Conservation (phyloP, 2,113 vertebrate genomes). For the Amphilophus citrinellus region DNA sequence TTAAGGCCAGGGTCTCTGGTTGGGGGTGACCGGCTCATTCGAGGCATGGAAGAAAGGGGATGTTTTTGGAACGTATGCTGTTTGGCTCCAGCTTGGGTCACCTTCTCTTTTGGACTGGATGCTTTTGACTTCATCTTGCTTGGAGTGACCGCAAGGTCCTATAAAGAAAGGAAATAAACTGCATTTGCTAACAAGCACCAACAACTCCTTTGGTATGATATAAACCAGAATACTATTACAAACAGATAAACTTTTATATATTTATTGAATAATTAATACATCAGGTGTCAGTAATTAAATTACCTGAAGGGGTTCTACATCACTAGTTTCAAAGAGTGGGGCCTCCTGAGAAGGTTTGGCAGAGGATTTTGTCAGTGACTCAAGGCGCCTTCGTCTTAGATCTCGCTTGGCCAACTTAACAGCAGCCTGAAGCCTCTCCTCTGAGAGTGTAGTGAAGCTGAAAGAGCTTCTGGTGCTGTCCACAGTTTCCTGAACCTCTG, state of each 20-base stretch:
- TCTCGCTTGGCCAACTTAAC: slow-evolving; percentile 90
- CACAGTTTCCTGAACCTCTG: slow-evolving; percentile 40
- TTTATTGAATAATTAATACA: background rate
- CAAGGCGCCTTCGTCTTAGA: slow-evolving; percentile 79
- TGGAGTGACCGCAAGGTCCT: slow-evolving; percentile 48
- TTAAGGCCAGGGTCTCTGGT: slow-evolving; percentile 71
- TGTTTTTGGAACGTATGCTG: slow-evolving; percentile 64
- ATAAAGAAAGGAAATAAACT: background rate
- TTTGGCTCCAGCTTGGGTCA: slow-evolving; percentile 61
- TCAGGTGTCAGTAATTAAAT: background rate
- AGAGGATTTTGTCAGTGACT: slow-evolving; percentile 59
- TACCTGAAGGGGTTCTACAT: slow-evolving; percentile 56
- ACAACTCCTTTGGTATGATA: background rate
- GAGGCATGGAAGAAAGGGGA: slow-evolving; percentile 9
- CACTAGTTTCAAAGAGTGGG: slow-evolving; percentile 40
- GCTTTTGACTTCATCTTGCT: slow-evolving; percentile 42
- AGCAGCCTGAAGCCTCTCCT: slow-evolving; percentile 88
- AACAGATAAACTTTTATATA: background rate
- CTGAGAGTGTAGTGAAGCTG: slow-evolving; percentile 88
- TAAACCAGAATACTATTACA: background rate
- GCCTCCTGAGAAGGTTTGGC: slow-evolving; percentile 28
- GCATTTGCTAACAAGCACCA: background rate
- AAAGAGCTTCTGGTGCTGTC: slow-evolving; percentile 74
- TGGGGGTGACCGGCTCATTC: slow-evolving; percentile 67
- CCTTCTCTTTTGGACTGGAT: slow-evolving; percentile 57